Evolutionary conservation across 2,113 vertebrate genomes (phyloP).

Genomic region (Mormyrus iriodes): DNA sequence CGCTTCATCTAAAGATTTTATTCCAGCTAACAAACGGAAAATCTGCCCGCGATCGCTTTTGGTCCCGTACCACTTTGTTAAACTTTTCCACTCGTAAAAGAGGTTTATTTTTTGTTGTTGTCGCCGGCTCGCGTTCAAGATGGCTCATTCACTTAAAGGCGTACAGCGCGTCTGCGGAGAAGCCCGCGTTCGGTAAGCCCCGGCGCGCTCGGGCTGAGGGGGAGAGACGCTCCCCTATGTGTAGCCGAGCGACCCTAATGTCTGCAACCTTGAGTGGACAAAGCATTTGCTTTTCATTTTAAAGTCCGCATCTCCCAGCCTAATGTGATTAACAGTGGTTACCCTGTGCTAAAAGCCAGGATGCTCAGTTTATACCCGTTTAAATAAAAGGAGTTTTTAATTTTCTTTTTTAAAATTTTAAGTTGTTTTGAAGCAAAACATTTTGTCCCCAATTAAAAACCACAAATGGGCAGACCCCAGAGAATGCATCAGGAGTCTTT

Average conservation of each 20-base stretch:
- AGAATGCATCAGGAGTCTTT: background rate
- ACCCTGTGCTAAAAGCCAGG: background rate
- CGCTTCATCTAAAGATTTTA: background rate
- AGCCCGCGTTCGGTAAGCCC: too few relatives aligned
- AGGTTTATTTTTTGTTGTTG: background rate
- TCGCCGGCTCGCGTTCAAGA: background rate
- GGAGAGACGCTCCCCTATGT: background rate
- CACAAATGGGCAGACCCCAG: background rate
- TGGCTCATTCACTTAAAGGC: background rate
- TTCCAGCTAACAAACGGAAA: background rate
- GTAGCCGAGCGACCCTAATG: background rate
- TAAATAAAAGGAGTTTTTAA: background rate
- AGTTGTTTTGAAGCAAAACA: background rate
- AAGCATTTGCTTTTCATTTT: slow-evolving; percentile 4
- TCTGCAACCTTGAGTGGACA: background rate
- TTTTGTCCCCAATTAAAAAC: background rate
- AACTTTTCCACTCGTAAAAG: slow-evolving; percentile 8
- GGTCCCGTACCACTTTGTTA: background rate
- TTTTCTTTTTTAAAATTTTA: background rate
- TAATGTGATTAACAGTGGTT: background rate
- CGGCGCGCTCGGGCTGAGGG: too few relatives aligned
- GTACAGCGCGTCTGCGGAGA: background rate
- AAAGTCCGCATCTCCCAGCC: background rate
- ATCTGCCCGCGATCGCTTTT: background rate
- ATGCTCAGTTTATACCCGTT: background rate